Base-by-base conservation (phyloP, 2,888 invertebrate species). In the Caradrina kadenii region DNA sequence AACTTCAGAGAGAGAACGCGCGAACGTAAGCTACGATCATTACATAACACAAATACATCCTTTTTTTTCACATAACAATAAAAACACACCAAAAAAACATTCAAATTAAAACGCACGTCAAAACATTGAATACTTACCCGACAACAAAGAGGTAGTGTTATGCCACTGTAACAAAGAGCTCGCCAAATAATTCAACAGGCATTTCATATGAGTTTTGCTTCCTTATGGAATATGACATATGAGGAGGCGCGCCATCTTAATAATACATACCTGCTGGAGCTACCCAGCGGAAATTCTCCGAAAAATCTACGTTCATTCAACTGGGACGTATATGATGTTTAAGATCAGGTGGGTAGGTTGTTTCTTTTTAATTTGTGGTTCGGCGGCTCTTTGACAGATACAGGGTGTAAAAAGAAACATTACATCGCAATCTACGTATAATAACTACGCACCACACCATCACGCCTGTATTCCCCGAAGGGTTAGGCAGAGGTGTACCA, bases 121-220 rank as follows among this genome's bases (percentile, higher is more conserved):
- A 73, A 61, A 81, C 50, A 73, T 73, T 68, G 62, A 77, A 74
- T 79, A 62, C 68, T 81, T 76, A 78, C 56, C 71, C 63, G 58
- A 71, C 71, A 75, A 72, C 79, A 81, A 78, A 83, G 69, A 69
- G 45, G n/a, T 56, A 21, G 61, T 77, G 53, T 68, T 70, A 79
- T 69, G 61, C 69, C 59, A 76, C 22, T 49, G 68, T 69, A 59
- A 74, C 84, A 82, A 82, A 80, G 67, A 79, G 61, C 56, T 72
- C 60, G 31, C 72, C 50, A 74, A 81, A 83, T 83, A 85, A 83
- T 85, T 83, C 76, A 79, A 72, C 55, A 83, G 73, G 81, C 77
- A 83, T 83, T 83, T 83, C 83, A 84, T 84, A 84, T 83, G 71
- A 73, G 63, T 80, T 85, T 83, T 81, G 85, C 85, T 83, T 77